These are phyloP conservation scores for Hydrochoerus hydrochaeris DNA, from an alignment of 2,113 vertebrate genomes.

Conservation along the genomic window DNA sequence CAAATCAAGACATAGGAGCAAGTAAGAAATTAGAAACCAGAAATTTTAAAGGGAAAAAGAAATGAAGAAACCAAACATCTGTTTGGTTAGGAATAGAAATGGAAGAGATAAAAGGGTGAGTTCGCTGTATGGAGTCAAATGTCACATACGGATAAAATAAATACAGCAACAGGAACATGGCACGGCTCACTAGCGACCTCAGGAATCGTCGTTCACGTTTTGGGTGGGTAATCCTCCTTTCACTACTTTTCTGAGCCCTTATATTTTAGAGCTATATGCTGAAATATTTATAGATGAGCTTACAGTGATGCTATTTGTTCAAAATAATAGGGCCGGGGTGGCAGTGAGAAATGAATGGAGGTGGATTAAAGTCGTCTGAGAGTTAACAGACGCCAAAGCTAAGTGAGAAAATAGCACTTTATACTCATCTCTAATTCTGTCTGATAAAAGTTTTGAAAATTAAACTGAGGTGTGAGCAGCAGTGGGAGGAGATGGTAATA, in stretches of 20 bases:
- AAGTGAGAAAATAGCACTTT: rapidly evolving
- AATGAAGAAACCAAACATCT: background rate
- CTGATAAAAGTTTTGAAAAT: background rate
- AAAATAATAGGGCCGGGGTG: background rate
- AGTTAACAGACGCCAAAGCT: rapidly evolving
- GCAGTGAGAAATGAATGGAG: rapidly evolving
- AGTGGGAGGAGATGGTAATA: background rate
- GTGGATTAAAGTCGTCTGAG: rapidly evolving
- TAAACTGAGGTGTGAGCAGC: background rate
- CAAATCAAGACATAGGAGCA: background rate
- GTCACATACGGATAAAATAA: too few relatives aligned
- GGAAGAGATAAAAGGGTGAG: background rate
- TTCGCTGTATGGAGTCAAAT: rapidly evolving
- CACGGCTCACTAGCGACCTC: background rate
- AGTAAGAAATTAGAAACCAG: background rate
- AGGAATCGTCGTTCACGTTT: background rate
- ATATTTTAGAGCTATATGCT: background rate
- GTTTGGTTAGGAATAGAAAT: background rate
- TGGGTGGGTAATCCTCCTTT: background rate
- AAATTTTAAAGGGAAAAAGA: background rate
- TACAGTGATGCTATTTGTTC: background rate
- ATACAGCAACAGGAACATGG: rapidly evolving
- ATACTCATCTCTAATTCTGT: background rate
- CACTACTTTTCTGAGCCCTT: background rate
- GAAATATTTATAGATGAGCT: background rate